Conservation (phyloP, 2,113 vertebrate genomes). For the Caretta caretta region DNA sequence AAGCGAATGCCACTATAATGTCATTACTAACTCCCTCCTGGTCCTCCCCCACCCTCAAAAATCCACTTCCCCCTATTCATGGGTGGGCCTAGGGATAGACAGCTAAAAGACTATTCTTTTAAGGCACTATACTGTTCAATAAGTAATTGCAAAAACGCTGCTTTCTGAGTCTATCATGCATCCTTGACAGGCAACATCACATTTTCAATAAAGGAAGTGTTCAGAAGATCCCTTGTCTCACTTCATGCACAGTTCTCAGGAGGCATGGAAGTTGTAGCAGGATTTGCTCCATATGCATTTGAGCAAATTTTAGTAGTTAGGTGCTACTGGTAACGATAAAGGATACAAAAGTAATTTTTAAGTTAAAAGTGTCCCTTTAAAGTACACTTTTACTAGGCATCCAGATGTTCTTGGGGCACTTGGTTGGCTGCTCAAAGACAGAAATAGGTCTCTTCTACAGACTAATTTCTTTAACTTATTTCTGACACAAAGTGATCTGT, state of each 20-base stretch:
- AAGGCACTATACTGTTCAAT: accelerated
- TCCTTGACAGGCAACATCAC: accelerated
- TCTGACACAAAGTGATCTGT: too few species aligned
- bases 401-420: background rate
- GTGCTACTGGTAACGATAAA: background rate
- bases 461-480: too few species aligned
- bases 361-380: background rate
- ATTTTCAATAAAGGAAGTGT: accelerated
- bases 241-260: background rate
- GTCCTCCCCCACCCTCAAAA: background rate
- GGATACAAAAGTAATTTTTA: background rate
- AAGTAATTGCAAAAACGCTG: accelerated
- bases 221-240: accelerated
- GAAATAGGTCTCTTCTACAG: background rate
- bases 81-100: accelerated
- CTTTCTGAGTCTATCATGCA: accelerated
- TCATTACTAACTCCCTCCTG: background rate
- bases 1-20: accelerated
- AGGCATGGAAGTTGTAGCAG: accelerated
- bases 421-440: background rate
- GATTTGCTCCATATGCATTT: background rate
- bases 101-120: background rate
- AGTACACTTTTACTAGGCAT: background rate
- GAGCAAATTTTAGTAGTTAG: background rate
- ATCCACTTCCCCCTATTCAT: background rate